A percentile compares a stretch with the other conserved stretches of the same genome.
Conservation (phyloP, 2,888 invertebrate genomes). For the Tetrapedia diversipes region DNA sequence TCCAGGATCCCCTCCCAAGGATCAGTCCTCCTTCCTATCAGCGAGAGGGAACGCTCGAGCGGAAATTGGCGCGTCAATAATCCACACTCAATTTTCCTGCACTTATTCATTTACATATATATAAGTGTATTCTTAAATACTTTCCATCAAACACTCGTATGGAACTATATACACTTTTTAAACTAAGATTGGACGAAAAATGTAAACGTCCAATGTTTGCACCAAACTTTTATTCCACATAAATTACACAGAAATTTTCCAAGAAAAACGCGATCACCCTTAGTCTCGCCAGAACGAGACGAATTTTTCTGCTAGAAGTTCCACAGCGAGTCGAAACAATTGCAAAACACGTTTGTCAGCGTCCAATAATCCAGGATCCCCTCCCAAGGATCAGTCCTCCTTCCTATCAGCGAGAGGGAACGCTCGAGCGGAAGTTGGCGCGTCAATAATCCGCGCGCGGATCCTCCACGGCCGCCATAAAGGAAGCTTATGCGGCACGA, state of each 20-base stretch:
- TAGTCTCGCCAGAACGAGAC: not conserved
- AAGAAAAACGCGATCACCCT: not conserved
- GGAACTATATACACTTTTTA: too few species aligned
- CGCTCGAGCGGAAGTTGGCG: slow-evolving; percentile 14
- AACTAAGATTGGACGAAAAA: too few species aligned
- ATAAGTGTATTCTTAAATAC: too few species aligned
- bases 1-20: not conserved
- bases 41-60: slow-evolving; percentile 1
- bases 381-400: not conserved
- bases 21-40: slow-evolving; percentile 2
- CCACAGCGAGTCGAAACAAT: slow-evolving; percentile 16
- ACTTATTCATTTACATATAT: too few species aligned
- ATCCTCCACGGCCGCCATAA: slow-evolving; percentile 16
- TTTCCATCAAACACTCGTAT: too few species aligned
- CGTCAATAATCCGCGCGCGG: slow-evolving; percentile 41
- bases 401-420: slow-evolving; percentile 5
- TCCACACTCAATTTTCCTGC: too few species aligned
- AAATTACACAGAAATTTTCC: not conserved
- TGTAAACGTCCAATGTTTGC: too few species aligned
- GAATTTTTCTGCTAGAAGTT: slow-evolving; percentile 5
- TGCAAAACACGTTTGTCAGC: slow-evolving; percentile 3
- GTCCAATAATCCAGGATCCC: slow-evolving; percentile 31
- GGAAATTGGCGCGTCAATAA: slow-evolving; percentile 33
- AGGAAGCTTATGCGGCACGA: slow-evolving; percentile 42
- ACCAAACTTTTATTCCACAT: too few species aligned